These are phyloP conservation scores for Calcarius ornatus DNA, from an alignment of 2,113 vertebrate genomes.

Conservation along the genomic window DNA sequence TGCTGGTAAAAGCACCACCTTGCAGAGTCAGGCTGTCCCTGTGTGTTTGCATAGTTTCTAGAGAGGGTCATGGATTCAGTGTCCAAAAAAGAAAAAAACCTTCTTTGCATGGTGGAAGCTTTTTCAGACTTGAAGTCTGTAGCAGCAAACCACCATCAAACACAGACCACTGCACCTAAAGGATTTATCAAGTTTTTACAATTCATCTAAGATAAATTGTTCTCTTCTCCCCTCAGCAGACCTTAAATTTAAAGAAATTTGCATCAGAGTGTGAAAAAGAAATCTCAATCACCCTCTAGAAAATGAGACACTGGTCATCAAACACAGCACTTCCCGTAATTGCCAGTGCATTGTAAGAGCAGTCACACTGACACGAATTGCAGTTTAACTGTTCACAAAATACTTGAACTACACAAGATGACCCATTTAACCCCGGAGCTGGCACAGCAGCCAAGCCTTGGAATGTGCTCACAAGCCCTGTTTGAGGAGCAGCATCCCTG, in stretches of 20 bases:
- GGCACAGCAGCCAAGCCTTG: not conserved
- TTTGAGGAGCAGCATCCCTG: not conserved
- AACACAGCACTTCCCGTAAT: not conserved
- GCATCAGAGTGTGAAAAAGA: not conserved
- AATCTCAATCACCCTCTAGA: not conserved
- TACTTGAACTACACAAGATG: not conserved
- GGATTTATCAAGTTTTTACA: not conserved
- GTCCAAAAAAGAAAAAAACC: not conserved
- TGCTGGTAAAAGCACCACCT: not conserved
- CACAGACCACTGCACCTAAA: not conserved
- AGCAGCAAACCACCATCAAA: not conserved
- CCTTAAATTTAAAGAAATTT: not conserved
- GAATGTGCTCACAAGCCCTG: not conserved
- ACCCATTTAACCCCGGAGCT: not conserved
- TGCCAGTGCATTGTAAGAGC: not conserved
- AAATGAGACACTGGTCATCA: not conserved
- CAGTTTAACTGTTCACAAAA: not conserved
- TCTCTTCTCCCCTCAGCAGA: not conserved
- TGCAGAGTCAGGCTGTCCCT: not conserved
- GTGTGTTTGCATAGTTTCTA: not conserved
- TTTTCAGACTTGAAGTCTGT: not conserved
- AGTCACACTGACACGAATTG: not conserved
- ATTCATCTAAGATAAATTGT: not conserved
- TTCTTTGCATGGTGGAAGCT: accelerated
- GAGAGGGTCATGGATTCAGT: not conserved